Evolutionary conservation across 2,797 vertebrate genomes (phyloP).

Genomic region (Martes flavigula): DNA sequence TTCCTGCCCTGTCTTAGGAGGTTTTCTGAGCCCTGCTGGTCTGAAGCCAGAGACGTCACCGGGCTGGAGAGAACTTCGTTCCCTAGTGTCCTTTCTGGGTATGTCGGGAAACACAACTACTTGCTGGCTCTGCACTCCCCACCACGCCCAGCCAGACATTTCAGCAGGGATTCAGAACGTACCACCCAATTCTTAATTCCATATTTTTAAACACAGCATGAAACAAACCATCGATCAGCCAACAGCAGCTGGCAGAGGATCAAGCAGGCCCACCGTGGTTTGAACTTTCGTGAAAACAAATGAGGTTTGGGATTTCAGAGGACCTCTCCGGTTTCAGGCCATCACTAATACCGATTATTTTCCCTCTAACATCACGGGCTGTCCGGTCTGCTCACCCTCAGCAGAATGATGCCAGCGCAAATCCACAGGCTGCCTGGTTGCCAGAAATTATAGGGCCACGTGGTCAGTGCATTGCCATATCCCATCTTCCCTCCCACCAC

Average conservation of each 20-base stretch:
- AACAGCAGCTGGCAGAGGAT: slow-evolving; percentile 23
- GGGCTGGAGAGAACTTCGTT: neutral
- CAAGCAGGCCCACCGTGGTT: neutral
- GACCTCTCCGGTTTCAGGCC: neutral
- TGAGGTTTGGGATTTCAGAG: neutral
- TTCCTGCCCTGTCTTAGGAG: neutral
- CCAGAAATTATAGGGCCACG: neutral
- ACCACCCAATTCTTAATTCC: neutral
- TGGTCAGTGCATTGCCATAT: neutral
- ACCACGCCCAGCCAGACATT: neutral
- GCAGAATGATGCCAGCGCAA: neutral
- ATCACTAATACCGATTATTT: neutral
- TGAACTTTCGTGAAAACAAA: slow-evolving; percentile 52
- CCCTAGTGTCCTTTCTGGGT: neutral
- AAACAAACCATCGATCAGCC: neutral
- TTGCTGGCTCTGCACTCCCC: neutral
- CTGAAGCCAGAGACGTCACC: neutral
- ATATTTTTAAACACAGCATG: slow-evolving; percentile 48
- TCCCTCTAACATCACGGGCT: neutral
- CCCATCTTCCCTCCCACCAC: no score
- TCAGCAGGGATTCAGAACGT: neutral
- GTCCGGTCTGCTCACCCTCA: neutral
- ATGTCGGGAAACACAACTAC: neutral
- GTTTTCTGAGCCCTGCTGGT: neutral
- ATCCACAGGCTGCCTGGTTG: neutral